phyloP scores from a whole-genome alignment of 2,888 invertebrate species.

The Mantis religiosa region DNA sequence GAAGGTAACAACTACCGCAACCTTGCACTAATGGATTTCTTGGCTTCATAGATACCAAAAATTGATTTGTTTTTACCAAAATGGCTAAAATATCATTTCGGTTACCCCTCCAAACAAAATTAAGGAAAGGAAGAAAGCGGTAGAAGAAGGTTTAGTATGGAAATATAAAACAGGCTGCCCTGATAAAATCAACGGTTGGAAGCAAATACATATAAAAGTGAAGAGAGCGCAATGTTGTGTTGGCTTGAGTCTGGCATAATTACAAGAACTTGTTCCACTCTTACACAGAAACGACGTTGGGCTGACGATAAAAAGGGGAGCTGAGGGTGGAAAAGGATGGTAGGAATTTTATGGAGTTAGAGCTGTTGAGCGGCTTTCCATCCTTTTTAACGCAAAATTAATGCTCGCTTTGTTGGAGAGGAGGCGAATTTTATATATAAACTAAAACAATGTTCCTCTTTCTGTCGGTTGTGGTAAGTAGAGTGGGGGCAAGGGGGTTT shows the following conservation, averaged over 20 bases:
- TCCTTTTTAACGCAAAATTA: slow-evolving; percentile 1
- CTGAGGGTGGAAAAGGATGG: not conserved
- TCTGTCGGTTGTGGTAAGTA: not conserved
- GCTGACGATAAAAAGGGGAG: not conserved
- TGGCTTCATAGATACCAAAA: too few relatives aligned
- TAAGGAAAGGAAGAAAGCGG: too few relatives aligned
- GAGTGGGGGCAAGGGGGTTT: not conserved
- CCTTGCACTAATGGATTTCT: too few relatives aligned
- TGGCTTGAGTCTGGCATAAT: not conserved
- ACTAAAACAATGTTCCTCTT: slow-evolving; percentile 2
- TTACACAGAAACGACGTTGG: not conserved
- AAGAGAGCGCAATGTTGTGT: too few relatives aligned
- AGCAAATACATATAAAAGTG: too few relatives aligned
- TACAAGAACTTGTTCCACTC: not conserved
- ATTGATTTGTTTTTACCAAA: too few relatives aligned
- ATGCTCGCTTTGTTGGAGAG: not conserved
- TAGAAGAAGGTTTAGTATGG: too few relatives aligned
- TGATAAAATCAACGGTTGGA: too few relatives aligned
- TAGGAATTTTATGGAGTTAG: not conserved
- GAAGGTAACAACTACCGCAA: too few relatives aligned
- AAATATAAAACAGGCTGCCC: too few relatives aligned
- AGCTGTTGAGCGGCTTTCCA: not conserved
- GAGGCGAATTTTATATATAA: not conserved
- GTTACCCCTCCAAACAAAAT: too few relatives aligned
- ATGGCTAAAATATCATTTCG: too few relatives aligned